Evolutionary conservation across 1,140 invertebrate species (phyloP), one percentile per base, ranked within the genome.

Genomic region (Camponotus floridanus): DNA sequence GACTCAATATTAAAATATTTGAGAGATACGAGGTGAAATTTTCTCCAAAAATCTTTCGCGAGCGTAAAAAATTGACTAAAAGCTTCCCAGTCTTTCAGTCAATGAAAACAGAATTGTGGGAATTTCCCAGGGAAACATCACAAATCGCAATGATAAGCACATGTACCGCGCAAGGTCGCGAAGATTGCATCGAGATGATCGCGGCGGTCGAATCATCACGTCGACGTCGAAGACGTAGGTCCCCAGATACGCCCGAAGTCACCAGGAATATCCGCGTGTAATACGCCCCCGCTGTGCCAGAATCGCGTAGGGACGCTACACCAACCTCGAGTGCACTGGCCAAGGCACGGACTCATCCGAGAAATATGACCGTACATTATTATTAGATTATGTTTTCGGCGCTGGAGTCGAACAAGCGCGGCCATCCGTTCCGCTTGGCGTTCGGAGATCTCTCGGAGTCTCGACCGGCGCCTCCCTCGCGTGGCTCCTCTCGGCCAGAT

Each of bases 301-400:
- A 91, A 91, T 90, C 80, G 42, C 8, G 76, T 81, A 85, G 86
- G 84, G 87, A 84, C 89, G 71, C 83, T 73, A 71, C 31, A 76
- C 73, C 71, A 85, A 88, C 68, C 87, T 89, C 87, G 88, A 89
- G 88, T 89, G 88, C 87, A 90, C 83, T 86, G 79, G 85, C 88
- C 89, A 92, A 92, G 76, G 73, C 73, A 80, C 71, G 31, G 73
- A 89, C 85, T 86, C 89, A 90, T 87, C 76, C 86, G 86, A 91
- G 89, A 93, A 91, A 92, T 92, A 91, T 92, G 87, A 86, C 86
- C 86, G 91, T 91, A 92, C 45, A 89, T 89, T 93, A 93, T 93
- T 92, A 93, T 93, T 92, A 93, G 92, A 92, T 92, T 91, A 90
- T 87, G 79, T 91, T 88, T 88, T 85, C 70, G 51, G 45, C 79